Conservation (phyloP, 2,888 invertebrate genomes). For the Chrysolina americana region DNA sequence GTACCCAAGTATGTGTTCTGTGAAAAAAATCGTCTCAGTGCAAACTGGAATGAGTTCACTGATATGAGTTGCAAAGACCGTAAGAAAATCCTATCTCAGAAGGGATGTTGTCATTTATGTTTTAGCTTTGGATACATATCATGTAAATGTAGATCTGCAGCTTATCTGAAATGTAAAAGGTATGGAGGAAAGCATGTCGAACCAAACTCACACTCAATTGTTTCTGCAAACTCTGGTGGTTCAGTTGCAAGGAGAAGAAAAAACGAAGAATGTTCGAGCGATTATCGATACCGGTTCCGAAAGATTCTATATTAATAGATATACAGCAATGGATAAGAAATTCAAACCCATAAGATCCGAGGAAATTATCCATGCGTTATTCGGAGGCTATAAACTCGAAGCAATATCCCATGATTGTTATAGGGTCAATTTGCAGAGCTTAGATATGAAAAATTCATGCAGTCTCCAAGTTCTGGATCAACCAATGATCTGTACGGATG, state of each 20-base stretch:
- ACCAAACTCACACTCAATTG: too few relatives aligned
- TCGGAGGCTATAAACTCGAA: neutral
- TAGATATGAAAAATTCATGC: neutral
- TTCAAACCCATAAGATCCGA: too few relatives aligned
- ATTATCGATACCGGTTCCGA: neutral
- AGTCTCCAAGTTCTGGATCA: too few relatives aligned
- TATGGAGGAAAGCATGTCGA: too few relatives aligned
- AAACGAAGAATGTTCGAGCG: neutral
- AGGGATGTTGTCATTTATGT: constrained; percentile 12
- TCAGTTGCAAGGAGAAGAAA: too few relatives aligned
- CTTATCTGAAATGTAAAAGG: too few relatives aligned
- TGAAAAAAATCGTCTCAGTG: neutral
- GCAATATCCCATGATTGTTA: neutral
- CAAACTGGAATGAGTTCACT: neutral
- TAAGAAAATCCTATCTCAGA: constrained; percentile 13
- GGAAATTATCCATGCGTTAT: too few relatives aligned
- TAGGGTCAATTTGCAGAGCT: neutral
- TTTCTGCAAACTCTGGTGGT: too few relatives aligned
- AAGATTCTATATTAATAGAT: neutral
- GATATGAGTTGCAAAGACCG: constrained; percentile 2
- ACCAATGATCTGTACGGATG: too few relatives aligned
- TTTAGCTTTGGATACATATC: neutral
- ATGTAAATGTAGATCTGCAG: too few relatives aligned
- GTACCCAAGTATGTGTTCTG: too few relatives aligned
- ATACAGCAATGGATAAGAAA: neutral